Percentiles rank a stretch among this genome's conserved stretches.
phyloP scores from a whole-genome alignment of 2,113 vertebrate genomes.

The Osmerus mordax region DNA sequence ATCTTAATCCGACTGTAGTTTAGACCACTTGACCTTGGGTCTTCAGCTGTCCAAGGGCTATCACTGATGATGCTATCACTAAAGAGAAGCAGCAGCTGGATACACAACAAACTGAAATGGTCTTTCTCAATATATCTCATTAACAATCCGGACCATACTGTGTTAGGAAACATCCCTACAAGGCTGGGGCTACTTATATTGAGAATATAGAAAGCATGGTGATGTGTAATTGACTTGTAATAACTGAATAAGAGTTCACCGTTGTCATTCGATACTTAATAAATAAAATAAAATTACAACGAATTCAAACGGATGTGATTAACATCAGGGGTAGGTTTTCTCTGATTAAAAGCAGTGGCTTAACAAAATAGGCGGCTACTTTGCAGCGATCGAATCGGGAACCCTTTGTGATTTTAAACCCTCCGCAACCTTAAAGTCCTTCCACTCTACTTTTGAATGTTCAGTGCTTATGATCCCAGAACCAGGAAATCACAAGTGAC shows the following conservation, averaged over 20 bases:
- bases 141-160: background rate
- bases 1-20: constrained; percentile 29
- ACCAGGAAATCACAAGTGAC: constrained; percentile 51
- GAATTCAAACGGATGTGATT: background rate
- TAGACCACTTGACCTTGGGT: constrained; percentile 35
- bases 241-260: background rate
- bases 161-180: background rate
- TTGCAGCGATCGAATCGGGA: background rate
- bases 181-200: background rate
- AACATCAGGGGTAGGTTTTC: no score
- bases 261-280: background rate
- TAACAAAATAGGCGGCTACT: no score
- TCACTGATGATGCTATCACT: constrained; percentile 7
- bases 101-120: background rate
- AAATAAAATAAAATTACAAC: background rate
- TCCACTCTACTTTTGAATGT: constrained; percentile 20
- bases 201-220: background rate
- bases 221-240: no score
- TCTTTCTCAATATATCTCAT: background rate
- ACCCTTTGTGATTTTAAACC: background rate
- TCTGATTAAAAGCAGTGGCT: no score
- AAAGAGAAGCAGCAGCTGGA: constrained; percentile 18
- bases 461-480: constrained; percentile 41
- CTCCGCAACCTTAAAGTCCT: constrained; percentile 18
- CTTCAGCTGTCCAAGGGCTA: constrained; percentile 25